Evolutionary conservation across 2,888 invertebrate genomes (phyloP), one percentile per base, ranked within the genome.

Genomic region (Pheosia tremula): DNA sequence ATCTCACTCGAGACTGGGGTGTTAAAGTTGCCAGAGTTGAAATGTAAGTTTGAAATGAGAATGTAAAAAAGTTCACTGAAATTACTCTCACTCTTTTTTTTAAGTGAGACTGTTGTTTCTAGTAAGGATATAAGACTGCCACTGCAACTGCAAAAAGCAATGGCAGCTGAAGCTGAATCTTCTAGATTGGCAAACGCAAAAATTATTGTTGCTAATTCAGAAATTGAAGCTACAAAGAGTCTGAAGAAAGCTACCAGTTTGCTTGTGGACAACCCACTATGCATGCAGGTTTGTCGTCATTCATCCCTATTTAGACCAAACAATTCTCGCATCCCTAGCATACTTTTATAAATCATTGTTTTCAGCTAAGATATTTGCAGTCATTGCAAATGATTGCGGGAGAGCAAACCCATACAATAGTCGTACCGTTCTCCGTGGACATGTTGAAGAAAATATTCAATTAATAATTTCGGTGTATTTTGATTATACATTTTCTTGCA

Each of bases 391-490:
- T 96, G 79, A 97, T 98, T 78, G 96, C 98, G 0, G 96, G 97
- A 0, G 98, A 98, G 83, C 97, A 97, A 87, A 98, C 98, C 79
- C 98, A 98, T 0, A 98, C 98, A 0, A 97, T 98, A 72, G 96
- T 98, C 13, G 97, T 98, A 87, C 98, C 98, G 2, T 89, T 98
- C 71, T 97, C 98, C 3, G 94, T 97, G 78, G 97, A 98, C 71
- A 89, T 94, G 59, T 64, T 95, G 8, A 79, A 93, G 56, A 89
- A 91, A 58, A 90, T 87, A 43, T 78, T 83, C 56, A 72, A 74
- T 5, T 78, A 59, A 78, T 56, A 7, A 13, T 41, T 56, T 41
- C 7, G n/a, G n/a, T n/a, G 13, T 13, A 11, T 7, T 56, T 56
- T 60, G 64, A 53, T 58, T 24, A 53, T 37, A 37, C 6, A 6